Evolutionary conservation across 2,113 vertebrate species (phyloP).

Genomic region (Brachyhypopomus gauderio): DNA sequence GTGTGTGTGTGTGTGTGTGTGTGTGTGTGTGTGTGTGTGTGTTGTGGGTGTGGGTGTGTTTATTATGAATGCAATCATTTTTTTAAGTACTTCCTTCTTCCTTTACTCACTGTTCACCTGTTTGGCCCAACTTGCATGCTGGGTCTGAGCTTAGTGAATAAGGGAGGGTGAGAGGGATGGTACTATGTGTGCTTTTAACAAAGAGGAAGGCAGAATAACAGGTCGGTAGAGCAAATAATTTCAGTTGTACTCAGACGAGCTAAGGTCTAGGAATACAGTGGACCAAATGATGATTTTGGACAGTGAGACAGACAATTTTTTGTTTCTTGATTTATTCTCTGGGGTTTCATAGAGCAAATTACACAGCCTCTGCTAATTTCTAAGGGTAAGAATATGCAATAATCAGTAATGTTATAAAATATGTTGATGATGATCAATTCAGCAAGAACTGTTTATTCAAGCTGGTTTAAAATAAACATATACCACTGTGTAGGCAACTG

Average conservation of each 20-base stretch:
- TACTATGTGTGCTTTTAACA: not conserved
- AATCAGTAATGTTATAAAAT: not conserved
- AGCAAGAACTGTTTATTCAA: not conserved
- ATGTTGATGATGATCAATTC: not conserved
- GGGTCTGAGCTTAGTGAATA: not conserved
- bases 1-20: not conserved
- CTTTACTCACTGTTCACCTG: conserved; percentile 5
- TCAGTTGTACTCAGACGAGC: not conserved
- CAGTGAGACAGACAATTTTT: not conserved
- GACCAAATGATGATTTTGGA: not conserved
- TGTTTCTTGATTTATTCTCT: not conserved
- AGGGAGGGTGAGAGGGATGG: not conserved
- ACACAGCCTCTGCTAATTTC: not conserved
- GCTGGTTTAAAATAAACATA: too few species aligned
- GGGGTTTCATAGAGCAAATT: not conserved
- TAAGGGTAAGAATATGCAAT: conserved; percentile 13
- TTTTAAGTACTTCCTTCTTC: conserved; percentile 33
- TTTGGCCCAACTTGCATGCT: not conserved
- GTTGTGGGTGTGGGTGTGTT: not conserved
- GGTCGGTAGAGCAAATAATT: not conserved
- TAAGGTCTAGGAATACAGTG: not conserved
- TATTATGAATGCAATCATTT: conserved; percentile 25
- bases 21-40: not conserved
- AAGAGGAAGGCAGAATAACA: not conserved
- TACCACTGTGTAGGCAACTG: too few species aligned